Conservation (phyloP, 2,797 vertebrate genomes). For the Hoplostethus atlanticus region DNA sequence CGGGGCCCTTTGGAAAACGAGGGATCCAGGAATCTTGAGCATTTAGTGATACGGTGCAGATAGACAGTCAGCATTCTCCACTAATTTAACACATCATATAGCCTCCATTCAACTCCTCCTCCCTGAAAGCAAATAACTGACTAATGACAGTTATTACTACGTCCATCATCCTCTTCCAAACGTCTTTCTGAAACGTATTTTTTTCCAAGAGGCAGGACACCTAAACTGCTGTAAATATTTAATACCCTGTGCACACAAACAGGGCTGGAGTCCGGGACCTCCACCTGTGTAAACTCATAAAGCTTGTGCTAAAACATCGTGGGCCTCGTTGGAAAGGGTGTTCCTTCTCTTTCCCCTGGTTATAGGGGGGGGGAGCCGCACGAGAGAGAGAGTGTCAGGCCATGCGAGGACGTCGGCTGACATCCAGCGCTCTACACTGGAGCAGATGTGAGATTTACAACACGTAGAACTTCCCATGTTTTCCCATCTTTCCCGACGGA, state of each 20-base stretch:
- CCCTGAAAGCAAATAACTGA: conserved; percentile 40
- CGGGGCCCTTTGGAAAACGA: conserved; percentile 24
- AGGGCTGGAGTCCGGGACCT: conserved; percentile 52
- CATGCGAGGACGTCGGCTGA: conserved; percentile 62
- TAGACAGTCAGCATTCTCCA: conserved; percentile 48
- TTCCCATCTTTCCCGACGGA: conserved; percentile 45
- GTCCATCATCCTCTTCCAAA: conserved; percentile 25
- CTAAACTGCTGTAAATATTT: conserved; percentile 73
- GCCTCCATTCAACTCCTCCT: conserved; percentile 46
- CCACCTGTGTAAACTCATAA: conserved; percentile 78
- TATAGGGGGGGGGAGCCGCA: conserved; percentile 40
- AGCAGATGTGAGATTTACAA: conserved; percentile 73
- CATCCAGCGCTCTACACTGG: conserved; percentile 47
- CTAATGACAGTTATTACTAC: conserved; percentile 44
- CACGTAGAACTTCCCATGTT: conserved; percentile 54
- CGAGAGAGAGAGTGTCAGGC: conserved; percentile 45
- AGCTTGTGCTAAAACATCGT: conserved; percentile 52
- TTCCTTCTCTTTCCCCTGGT: conserved; percentile 39
- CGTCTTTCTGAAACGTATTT: conserved; percentile 48
- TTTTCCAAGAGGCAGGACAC: conserved; percentile 26
- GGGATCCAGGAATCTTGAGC: conserved; percentile 10
- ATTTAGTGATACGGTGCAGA: conserved; percentile 45
- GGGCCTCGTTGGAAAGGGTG: conserved; percentile 42
- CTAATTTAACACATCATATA: conserved; percentile 65
- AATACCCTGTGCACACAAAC: conserved; percentile 56